These are phyloP conservation scores for Forbesichthys papilliferus DNA, from an alignment of 2,113 vertebrate genomes.

Conservation along the genomic window DNA sequence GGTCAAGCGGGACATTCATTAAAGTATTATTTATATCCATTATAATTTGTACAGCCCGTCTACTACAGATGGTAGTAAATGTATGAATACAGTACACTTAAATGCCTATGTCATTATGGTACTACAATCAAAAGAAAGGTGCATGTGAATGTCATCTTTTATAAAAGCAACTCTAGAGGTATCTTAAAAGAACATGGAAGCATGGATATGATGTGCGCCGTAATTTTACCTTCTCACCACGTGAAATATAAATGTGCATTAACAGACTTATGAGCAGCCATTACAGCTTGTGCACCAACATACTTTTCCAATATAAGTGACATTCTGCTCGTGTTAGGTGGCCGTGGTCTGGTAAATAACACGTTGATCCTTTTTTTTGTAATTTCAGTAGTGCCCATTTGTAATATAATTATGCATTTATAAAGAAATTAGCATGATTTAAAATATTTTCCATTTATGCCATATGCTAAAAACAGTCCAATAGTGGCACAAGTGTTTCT, in stretches of 20 bases:
- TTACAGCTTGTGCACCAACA: slow-evolving; percentile 23
- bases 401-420: slow-evolving; percentile 9
- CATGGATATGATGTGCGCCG: slow-evolving; percentile 1
- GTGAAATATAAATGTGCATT: slow-evolving; percentile 43
- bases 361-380: slow-evolving; percentile 10
- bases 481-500: background rate
- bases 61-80: slow-evolving; percentile 16
- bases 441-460: slow-evolving; percentile 20
- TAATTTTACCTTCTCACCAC: slow-evolving; percentile 24
- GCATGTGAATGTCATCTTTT: slow-evolving; percentile 24
- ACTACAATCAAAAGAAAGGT: slow-evolving; percentile 29
- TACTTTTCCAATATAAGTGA: slow-evolving; percentile 17
- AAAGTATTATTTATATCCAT: slow-evolving; percentile 31
- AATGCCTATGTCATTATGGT: slow-evolving; percentile 51
- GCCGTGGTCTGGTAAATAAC: slow-evolving; percentile 7
- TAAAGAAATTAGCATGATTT: slow-evolving; percentile 16
- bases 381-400: slow-evolving; percentile 28
- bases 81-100: slow-evolving; percentile 48
- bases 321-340: slow-evolving; percentile 24
- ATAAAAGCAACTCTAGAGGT: slow-evolving; percentile 51
- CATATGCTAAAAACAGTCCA: slow-evolving; percentile 15
- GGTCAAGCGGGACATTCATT: slow-evolving; percentile 47
- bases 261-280: slow-evolving; percentile 22
- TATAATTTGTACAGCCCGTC: slow-evolving; percentile 22
- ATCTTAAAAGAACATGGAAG: slow-evolving; percentile 43